Evolutionary conservation across 2,888 invertebrate genomes (phyloP).

Genomic region (Auanema freiburgensis): DNA sequence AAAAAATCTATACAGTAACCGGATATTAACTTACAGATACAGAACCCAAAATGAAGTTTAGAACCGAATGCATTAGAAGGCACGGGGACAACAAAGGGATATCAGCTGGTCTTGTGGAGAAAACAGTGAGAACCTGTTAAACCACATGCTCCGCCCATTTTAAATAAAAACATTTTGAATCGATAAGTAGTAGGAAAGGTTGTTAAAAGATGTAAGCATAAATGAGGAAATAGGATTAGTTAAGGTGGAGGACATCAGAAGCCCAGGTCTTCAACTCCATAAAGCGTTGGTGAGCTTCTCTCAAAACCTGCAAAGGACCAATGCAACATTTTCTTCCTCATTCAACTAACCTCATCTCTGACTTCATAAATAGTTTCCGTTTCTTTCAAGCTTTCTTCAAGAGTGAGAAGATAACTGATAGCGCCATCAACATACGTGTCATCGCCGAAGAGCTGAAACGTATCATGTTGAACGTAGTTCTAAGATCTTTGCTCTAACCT

Average conservation of each 20-base stretch:
- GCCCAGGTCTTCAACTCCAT: conserved; percentile 39
- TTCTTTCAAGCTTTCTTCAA: conserved; percentile 30
- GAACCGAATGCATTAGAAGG: no score
- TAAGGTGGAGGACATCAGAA: conserved; percentile 35
- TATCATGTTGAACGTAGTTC: conserved; percentile 2
- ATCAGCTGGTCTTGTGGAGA: no score
- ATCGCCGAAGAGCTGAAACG: conserved; percentile 34
- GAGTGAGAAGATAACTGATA: conserved; percentile 32
- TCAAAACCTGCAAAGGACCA: conserved; percentile 28
- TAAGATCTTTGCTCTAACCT: conserved; percentile 4
- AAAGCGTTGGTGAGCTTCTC: conserved; percentile 40
- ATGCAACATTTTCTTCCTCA: background rate
- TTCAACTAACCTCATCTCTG: conserved; percentile 34
- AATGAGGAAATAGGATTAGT: conserved; percentile 11
- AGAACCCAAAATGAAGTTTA: no score
- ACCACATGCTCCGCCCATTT: no score
- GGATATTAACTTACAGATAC: no score
- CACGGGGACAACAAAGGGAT: no score
- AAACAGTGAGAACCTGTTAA: no score
- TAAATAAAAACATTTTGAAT: no score
- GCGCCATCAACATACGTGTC: conserved; percentile 30
- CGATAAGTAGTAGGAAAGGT: no score
- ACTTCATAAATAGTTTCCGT: conserved; percentile 40
- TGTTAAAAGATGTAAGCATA: no score
- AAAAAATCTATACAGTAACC: no score